phyloP scores from a whole-genome alignment of 2,797 vertebrate genomes.

The Tympanoctomys barrerae region DNA sequence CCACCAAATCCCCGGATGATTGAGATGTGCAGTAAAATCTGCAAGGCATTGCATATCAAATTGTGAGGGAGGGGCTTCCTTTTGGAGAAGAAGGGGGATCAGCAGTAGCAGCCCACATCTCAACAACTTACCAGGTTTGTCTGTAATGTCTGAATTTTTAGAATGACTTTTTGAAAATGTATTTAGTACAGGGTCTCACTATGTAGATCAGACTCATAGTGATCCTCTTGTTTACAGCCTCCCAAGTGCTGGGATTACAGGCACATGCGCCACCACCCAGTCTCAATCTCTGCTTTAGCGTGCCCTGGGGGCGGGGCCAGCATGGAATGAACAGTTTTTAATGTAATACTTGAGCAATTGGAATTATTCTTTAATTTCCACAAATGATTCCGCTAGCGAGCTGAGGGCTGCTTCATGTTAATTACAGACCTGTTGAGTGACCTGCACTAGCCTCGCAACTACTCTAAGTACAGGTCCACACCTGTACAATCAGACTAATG shows the following conservation, averaged over 20 bases:
- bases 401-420: not conserved
- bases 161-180: too few species aligned
- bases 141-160: slow-evolving; percentile 45
- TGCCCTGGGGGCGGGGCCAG: too few species aligned
- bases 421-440: not conserved
- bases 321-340: not conserved
- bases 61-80: not conserved
- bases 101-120: not conserved
- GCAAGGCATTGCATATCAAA: not conserved
- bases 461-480: not conserved
- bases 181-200: too few species aligned
- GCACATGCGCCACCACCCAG: too few species aligned
- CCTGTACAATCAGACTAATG: not conserved
- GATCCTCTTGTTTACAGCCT: too few species aligned
- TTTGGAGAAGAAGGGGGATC: slow-evolving; percentile 21
- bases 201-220: too few species aligned
- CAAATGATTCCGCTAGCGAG: not conserved
- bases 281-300: too few species aligned
- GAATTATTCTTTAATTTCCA: slow-evolving; percentile 40
- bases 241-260: too few species aligned
- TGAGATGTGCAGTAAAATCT: slow-evolving; percentile 7
- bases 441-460: not conserved
- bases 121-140: slow-evolving; percentile 1
- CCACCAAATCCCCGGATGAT: slow-evolving; percentile 16
- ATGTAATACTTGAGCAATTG: slow-evolving; percentile 17